Evolutionary conservation across 1,140 invertebrate species (phyloP), one percentile per base, ranked within the genome.

Genomic region (Drosophila equinoxialis): DNA sequence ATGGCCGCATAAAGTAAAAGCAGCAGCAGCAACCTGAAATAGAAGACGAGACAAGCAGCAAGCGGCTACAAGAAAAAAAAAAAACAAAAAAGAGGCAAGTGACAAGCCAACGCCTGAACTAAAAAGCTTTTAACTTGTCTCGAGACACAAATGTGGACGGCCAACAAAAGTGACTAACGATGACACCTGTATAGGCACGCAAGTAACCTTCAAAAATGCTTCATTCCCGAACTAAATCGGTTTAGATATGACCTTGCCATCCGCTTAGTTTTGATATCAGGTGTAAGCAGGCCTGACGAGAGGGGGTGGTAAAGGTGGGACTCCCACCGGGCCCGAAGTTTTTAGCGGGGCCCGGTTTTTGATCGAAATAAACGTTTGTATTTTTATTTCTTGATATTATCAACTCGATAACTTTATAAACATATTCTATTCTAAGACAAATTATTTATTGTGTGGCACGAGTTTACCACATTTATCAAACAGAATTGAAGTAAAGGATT

Each of bases 1-100:
- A 87, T 89, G 84, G 69, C 80, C 84, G 76, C 70, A 68, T 73
- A 77, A 87, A 74, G 83, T 89, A 87, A 87, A 87, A 87, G 82
- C 83, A 79, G 61, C 55, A 58, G 70, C 51, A 61, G 61, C 65
- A 68, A 51, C 35, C 41, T n/a, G 42, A 45, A 6, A 23, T 30
- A 64, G 48, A 48, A 30, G 23, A 59, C 26, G 17, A 14, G 33
- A 35, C 17, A 35, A 51, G 3, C 17, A 23, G 59, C 14, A 26
- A 41, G 10, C 26, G 45, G 62, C 55, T 30, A 23, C 20, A 23
- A 23, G 1, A 23, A 30, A 30, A 30, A 30, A 23, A 30, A 30
- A 30, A 30, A 30, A 30, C 3, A 30, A 6, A 23, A 65, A 63
- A 65, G 65, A 69, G 77, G 78, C 76, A 71, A 74, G 81, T 85